Base-by-base conservation (phyloP, 2,888 invertebrate species). In the Crossocerus cetratus region DNA sequence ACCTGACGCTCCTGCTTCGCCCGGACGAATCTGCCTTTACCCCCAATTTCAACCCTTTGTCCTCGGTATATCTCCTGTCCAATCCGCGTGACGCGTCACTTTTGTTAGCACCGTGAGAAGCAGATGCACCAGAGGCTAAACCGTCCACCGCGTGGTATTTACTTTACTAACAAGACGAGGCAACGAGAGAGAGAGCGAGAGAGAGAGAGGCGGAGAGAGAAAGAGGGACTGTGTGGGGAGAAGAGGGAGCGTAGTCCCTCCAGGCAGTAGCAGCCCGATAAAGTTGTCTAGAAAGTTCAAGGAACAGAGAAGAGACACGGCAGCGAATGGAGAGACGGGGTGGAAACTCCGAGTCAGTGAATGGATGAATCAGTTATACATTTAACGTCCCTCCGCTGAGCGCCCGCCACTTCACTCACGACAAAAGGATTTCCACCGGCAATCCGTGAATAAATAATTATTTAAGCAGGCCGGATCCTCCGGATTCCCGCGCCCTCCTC, bases 151-250 rank as follows among this genome's bases (percentile, higher is more conserved):
- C 20, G 49, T 49, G 49, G 23, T 82, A 72, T 82, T 82, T 82
- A 69, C 82, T 77, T 81, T 79, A 60, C 79, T 82, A 81, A 82
- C 82, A 81, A 81, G 77, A 57, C 77, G 79, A 81, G 68, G 73
- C 49, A 62, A 60, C 56, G 63, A 53, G 32, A 65, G 67, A 58
- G 21, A 54, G 45, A 22, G 45, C n/a, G 59, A 53, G 55, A 44
- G 69, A 21, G 22, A 44, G 2, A 14, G 56, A 1, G 16, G 59
- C 18, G 16, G 55, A 44, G 11, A 32, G 45, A 45, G 58, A 56
- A 62, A 59, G 43, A 60, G 57, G 23, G 42, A 32, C 32, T 4
- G 16, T 57, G 60, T 53, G 42, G 16, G 44, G 32, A 64, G 57
- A 43, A 42, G 20, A 54, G 14, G 18, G 61, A 44, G 61, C 23